Evolutionary conservation across 2,888 invertebrate species (phyloP).

Genomic region (Blastobasis lacticolella): DNA sequence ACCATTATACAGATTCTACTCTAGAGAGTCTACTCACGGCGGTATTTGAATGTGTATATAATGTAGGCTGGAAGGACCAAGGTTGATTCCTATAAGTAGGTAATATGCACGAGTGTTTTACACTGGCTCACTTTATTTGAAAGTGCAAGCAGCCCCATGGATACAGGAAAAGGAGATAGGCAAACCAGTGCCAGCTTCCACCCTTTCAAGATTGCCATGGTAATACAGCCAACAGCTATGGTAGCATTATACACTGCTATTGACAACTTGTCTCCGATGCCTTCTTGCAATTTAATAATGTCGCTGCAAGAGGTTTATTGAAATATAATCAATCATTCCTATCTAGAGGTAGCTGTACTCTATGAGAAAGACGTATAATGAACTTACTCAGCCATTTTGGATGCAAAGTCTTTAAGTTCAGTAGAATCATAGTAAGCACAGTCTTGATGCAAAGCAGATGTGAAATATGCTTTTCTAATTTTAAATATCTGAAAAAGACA

Average conservation of each 20-base stretch:
- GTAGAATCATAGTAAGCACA: constrained; percentile 82
- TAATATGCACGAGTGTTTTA: too few relatives aligned
- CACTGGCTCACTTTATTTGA: too few relatives aligned
- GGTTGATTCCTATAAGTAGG: too few relatives aligned
- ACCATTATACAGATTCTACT: too few relatives aligned
- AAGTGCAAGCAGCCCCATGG: constrained; percentile 38
- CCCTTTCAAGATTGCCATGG: constrained; percentile 82
- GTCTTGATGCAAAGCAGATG: constrained; percentile 81
- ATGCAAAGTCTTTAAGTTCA: constrained; percentile 82
- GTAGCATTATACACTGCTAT: constrained; percentile 81
- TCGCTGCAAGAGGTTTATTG: constrained; percentile 64
- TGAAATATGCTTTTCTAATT: constrained; percentile 78
- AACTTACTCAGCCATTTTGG: constrained; percentile 82
- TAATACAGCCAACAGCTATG: constrained; percentile 79
- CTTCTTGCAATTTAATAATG: constrained; percentile 84
- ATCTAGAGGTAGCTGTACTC: neutral
- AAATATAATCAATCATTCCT: neutral
- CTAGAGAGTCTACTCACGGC: too few relatives aligned
- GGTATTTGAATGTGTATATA: too few relatives aligned
- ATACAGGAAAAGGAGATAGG: constrained; percentile 80
- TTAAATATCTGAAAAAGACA: constrained; percentile 65
- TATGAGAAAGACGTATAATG: too few relatives aligned
- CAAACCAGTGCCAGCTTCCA: constrained; percentile 89
- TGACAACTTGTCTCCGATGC: constrained; percentile 87
- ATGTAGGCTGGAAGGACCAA: too few relatives aligned